These are phyloP conservation scores for Lycaena phlaeas DNA, from an alignment of 2,888 invertebrate species.

Conservation along the genomic window DNA sequence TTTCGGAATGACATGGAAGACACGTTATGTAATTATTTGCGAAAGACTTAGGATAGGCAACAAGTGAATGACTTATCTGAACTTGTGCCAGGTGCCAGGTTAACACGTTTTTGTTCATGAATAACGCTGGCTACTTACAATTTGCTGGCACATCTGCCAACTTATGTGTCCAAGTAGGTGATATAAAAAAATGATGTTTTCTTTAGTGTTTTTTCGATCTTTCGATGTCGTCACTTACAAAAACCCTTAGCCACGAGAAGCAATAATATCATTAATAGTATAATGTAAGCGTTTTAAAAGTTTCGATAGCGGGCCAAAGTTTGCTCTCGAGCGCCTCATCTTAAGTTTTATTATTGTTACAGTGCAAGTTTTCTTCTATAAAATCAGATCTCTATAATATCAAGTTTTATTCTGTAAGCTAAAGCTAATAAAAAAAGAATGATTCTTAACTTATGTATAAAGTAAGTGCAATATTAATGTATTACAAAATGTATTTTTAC, in stretches of 20 bases:
- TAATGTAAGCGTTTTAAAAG: constrained; percentile 5
- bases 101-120: too few species aligned
- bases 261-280: neutral
- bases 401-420: neutral
- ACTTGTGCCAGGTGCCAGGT: too few species aligned
- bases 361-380: neutral
- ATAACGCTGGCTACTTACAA: too few species aligned
- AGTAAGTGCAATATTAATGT: neutral
- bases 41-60: too few species aligned
- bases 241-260: neutral
- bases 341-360: constrained; percentile 5
- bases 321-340: neutral
- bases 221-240: too few species aligned
- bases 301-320: neutral
- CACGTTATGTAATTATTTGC: too few species aligned
- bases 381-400: neutral
- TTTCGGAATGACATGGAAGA: too few species aligned
- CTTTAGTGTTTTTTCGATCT: too few species aligned
- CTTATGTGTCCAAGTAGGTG: too few species aligned
- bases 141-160: too few species aligned
- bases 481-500: neutral
- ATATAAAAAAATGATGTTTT: too few species aligned
- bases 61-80: too few species aligned
- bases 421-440: neutral
- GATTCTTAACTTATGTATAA: neutral